Conservation (phyloP, 53 echinoderm and acorn worm genomes). For the Antedon mediterranea region DNA sequence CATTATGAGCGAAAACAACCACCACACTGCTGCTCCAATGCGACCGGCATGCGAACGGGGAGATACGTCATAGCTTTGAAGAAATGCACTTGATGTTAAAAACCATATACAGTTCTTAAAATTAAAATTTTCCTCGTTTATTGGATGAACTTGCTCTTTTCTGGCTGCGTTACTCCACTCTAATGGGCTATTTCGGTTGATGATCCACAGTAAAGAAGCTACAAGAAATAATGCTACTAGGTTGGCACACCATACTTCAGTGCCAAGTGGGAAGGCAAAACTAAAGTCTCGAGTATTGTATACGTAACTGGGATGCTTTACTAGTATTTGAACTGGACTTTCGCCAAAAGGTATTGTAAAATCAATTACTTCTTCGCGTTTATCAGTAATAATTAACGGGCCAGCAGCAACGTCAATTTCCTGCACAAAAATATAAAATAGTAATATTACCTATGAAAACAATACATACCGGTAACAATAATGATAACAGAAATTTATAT, state of each 20-base stretch:
- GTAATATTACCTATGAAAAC: too few species aligned
- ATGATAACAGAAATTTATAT: too few species aligned
- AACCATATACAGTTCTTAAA: conserved; percentile 69
- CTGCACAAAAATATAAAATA: conserved; percentile 19
- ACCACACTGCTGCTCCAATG: conserved; percentile 67
- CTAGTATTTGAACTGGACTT: conserved; percentile 59
- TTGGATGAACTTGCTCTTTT: conserved; percentile 22
- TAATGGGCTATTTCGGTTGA: conserved; percentile 41
- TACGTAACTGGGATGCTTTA: conserved; percentile 79
- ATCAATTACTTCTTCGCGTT: conserved; percentile 56
- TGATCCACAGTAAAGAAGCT: conserved; percentile 31
- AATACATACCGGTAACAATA: too few species aligned
- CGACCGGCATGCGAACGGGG: conserved; percentile 78
- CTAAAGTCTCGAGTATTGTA: conserved; percentile 41
- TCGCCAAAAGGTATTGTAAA: conserved; percentile 70
- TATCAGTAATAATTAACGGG: conserved; percentile 61
- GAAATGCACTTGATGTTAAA: conserved; percentile 42
- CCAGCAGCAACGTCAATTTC: conserved; percentile 80
- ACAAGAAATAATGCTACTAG: conserved; percentile 42
- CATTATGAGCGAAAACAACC: conserved; percentile 64
- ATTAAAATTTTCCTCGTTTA: conserved; percentile 53
- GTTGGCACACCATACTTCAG: conserved; percentile 59
- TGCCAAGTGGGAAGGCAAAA: conserved; percentile 56
- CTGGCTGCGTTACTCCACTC: conserved; percentile 38
- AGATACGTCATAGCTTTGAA: conserved; percentile 75